Conservation (phyloP, 37 sponge, comb jelly and placozoan species). For the Aplysina aerophoba region DNA sequence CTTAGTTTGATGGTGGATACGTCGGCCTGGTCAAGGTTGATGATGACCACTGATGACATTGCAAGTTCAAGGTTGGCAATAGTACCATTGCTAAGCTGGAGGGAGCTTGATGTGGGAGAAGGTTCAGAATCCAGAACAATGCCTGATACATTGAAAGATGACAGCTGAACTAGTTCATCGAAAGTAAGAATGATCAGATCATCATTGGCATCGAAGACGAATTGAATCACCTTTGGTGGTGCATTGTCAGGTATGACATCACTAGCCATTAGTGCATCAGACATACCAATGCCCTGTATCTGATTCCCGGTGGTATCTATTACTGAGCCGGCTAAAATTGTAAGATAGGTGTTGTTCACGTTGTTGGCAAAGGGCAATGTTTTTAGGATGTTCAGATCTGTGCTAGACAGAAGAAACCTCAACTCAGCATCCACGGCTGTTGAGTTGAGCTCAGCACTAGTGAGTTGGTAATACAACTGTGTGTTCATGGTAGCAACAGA, state of each 20-base stretch:
- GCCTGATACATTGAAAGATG: conserved; percentile 55
- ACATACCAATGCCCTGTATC: conserved; percentile 37
- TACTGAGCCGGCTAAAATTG: conserved; percentile 38
- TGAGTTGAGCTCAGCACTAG: conserved; percentile 50
- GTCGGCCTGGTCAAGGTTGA: conserved; percentile 35
- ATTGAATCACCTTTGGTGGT: conserved; percentile 62
- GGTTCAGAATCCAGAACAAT: conserved; percentile 51
- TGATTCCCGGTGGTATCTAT: conserved; percentile 66
- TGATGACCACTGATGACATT: conserved; percentile 31
- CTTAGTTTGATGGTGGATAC: conserved; percentile 66
- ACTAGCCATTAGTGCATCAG: conserved; percentile 40
- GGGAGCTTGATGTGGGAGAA: conserved; percentile 5
- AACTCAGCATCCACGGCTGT: conserved; percentile 31
- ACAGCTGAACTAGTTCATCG: conserved; percentile 77
- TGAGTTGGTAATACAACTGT: conserved; percentile 37
- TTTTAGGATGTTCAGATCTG: conserved; percentile 79
- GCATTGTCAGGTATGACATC: conserved; percentile 50
- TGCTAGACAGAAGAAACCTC: conserved; percentile 41
- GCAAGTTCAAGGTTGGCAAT: conserved; percentile 27
- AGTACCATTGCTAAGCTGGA: conserved; percentile 46
- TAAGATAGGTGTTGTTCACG: conserved; percentile 59
- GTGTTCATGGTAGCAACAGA: conserved; percentile 1
- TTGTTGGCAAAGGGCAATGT: conserved; percentile 60
- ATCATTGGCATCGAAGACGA: conserved; percentile 70
- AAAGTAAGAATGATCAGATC: conserved; percentile 55